Evolutionary conservation across 2,888 invertebrate species (phyloP).

Genomic region (Neoscelio sp.): DNA sequence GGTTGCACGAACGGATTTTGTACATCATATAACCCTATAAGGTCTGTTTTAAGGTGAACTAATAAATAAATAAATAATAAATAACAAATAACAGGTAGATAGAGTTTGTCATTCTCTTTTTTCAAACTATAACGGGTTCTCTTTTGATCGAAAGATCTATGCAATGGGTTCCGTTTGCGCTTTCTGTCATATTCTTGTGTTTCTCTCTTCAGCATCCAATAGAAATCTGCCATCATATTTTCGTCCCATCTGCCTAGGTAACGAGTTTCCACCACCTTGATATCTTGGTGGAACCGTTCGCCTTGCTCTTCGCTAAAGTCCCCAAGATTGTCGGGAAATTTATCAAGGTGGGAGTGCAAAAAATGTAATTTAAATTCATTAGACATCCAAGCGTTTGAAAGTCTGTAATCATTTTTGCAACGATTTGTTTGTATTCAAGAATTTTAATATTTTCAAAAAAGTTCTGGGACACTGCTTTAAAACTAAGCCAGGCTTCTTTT

Average conservation of each 20-base stretch:
- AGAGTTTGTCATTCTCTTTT: too few species aligned
- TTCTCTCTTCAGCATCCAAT: slow-evolving; percentile 16
- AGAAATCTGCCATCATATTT: slow-evolving; percentile 17
- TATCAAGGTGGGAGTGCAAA: slow-evolving; percentile 13
- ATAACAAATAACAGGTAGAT: too few species aligned
- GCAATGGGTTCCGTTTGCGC: slow-evolving; percentile 12
- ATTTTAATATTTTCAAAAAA: slow-evolving; percentile 40
- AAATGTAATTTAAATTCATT: slow-evolving; percentile 21
- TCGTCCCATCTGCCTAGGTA: slow-evolving; percentile 4
- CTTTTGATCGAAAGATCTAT: slow-evolving; percentile 1
- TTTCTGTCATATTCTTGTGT: slow-evolving; percentile 8
- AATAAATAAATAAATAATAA: too few species aligned
- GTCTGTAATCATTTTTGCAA: slow-evolving; percentile 22
- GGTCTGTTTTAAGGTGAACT: too few species aligned
- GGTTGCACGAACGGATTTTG: too few species aligned
- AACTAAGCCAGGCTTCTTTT: slow-evolving; percentile 48
- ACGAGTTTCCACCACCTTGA: slow-evolving; percentile 8
- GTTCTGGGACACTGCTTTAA: slow-evolving; percentile 31
- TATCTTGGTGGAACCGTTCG: slow-evolving; percentile 19
- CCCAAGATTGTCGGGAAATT: slow-evolving; percentile 16
- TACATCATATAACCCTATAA: too few species aligned
- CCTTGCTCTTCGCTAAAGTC: slow-evolving; percentile 17
- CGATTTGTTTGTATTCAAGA: slow-evolving; percentile 23
- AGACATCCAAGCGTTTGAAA: slow-evolving; percentile 11
- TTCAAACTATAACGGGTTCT: slow-evolving; percentile 1